Base-by-base conservation (phyloP, 92 coral and sea anemone genomes). In the Micromussa lordhowensis region DNA sequence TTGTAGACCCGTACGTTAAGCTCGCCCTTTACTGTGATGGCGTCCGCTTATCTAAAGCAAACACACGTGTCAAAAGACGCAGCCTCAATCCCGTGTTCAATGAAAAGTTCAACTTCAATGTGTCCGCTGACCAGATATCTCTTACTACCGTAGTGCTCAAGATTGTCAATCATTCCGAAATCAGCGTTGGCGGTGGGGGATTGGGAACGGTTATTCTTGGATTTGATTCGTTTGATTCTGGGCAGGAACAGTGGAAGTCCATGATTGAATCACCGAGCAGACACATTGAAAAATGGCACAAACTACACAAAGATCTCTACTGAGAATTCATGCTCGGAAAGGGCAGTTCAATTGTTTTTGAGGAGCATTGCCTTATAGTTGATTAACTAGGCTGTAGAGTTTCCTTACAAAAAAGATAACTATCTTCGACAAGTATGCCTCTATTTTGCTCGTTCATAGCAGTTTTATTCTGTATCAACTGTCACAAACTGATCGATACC, bases 251-350 rank as follows among this genome's bases (percentile, higher is more conserved):
- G 48, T 97, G 99, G 99, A 87, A 93, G 1, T 90, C 97, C 5
- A 97, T 97, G 99, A 91, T 97, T 78, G 95, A 96, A 70, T 95
- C 98, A 19, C 98, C 98, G 29, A 96, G 99, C 36, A 89, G 98
- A 74, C 99, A 97, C 74, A 89, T 96, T 40, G 99, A 97, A 53
- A 96, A 96, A 75, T 97, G 99, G 99, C 99, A 97, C 86, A 92
- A 88, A 40, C 87, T 97, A 22, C 88, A 91, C 82, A 86, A 85
- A 40, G 98, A 95, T 63, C 64, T 85, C 18, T 77, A 44, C 51
- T 85, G 75, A 85, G 5, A 71, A 36, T 34, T 71, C 14, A 30
- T 5, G 30, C 30, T 63, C 30, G 21, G 24, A 28, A 18, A 24
- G 29, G n/a, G 30, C 30, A 63, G 24, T 26, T 63, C 48, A 22